Evolutionary conservation across 2,888 invertebrate species (phyloP).

Genomic region (Lamellibrachia columna): DNA sequence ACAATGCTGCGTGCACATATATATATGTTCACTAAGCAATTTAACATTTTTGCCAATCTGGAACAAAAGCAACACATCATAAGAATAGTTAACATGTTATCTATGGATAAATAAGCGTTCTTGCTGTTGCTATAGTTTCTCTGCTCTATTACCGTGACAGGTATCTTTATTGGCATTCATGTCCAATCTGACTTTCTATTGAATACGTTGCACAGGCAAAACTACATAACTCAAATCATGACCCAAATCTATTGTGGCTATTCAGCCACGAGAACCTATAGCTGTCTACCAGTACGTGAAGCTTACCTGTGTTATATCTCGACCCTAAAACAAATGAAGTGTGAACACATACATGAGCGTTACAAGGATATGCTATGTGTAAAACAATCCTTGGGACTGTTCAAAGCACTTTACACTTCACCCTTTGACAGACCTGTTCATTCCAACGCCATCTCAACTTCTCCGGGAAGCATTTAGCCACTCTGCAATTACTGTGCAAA

Average conservation of each 20-base stretch:
- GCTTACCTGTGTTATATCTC: background rate
- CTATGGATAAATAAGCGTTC: background rate
- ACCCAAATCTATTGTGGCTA: background rate
- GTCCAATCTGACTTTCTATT: background rate
- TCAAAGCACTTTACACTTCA: no score
- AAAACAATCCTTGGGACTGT: no score
- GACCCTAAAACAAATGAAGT: constrained; percentile 10
- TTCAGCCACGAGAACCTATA: background rate
- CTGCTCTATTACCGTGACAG: background rate
- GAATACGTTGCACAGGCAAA: background rate
- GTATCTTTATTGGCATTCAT: background rate
- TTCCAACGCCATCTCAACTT: no score
- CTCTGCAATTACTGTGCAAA: no score
- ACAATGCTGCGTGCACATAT: background rate
- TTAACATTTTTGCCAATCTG: background rate
- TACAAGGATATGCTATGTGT: background rate
- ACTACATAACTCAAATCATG: background rate
- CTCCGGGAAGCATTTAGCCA: no score
- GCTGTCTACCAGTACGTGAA: background rate
- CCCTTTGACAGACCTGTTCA: no score
- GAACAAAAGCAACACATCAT: background rate
- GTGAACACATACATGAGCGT: background rate
- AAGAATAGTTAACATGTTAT: background rate
- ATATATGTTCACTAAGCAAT: background rate
- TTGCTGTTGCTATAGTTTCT: background rate